These are phyloP conservation scores for Macrotis lagotis DNA, from an alignment of 2,113 vertebrate genomes.

Conservation along the genomic window DNA sequence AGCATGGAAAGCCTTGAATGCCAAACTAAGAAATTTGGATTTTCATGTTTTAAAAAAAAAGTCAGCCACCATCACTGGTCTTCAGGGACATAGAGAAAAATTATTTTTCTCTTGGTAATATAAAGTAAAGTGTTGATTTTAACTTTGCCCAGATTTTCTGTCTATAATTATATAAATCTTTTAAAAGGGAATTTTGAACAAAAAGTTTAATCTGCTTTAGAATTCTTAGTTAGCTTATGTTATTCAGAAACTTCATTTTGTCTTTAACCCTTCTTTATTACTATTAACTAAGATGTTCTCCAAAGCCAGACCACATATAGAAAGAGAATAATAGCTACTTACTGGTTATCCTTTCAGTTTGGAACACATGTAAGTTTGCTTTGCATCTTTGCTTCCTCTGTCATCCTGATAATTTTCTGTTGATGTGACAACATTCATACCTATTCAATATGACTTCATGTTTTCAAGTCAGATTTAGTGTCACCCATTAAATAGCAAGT, in stretches of 20 bases:
- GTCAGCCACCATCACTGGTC: neutral
- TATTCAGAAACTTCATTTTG: neutral
- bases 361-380: neutral
- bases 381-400: neutral
- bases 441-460: neutral
- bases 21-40: neutral
- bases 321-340: neutral
- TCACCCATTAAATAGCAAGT: neutral
- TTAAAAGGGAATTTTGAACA: constrained; percentile 33
- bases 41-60: neutral
- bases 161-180: constrained; percentile 1
- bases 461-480: neutral
- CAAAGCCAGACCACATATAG: neutral
- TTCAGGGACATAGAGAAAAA: neutral
- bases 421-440: neutral
- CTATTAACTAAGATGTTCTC: neutral
- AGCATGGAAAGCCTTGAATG: neutral
- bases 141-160: neutral
- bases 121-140: constrained; percentile 19
- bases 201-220: neutral
- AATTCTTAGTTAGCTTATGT: constrained; percentile 19
- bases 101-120: neutral
- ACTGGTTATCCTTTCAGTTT: neutral
- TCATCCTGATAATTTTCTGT: no score
- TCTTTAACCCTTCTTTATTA: neutral